phyloP scores from a whole-genome alignment of 2,797 vertebrate genomes.

The Chrosomus eos region DNA sequence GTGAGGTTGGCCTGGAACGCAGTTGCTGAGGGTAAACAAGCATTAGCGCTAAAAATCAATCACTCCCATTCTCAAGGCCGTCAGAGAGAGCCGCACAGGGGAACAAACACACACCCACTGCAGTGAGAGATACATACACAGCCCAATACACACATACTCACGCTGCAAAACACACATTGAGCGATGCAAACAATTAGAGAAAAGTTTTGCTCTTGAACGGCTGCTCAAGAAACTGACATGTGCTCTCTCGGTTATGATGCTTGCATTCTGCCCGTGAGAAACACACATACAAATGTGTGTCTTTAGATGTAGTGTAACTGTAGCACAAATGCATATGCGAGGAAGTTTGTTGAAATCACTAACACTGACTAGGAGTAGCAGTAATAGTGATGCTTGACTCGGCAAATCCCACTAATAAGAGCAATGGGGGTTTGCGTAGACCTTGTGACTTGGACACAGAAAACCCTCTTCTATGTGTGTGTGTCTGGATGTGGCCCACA shows the following conservation, averaged over 20 bases:
- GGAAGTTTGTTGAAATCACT: neutral
- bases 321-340: neutral
- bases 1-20: slow-evolving; percentile 79
- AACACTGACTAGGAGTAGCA: neutral
- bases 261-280: slow-evolving; percentile 22
- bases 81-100: slow-evolving; percentile 40
- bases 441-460: slow-evolving; percentile 61
- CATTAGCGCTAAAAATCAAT: slow-evolving; percentile 83
- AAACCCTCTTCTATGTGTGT: slow-evolving; percentile 54
- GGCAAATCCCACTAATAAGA: neutral
- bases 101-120: slow-evolving; percentile 56
- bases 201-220: slow-evolving; percentile 53
- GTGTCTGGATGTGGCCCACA: slow-evolving; percentile 69
- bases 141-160: neutral
- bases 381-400: slow-evolving; percentile 1
- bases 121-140: slow-evolving; percentile 38
- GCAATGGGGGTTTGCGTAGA: slow-evolving; percentile 36
- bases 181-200: slow-evolving; percentile 30
- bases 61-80: slow-evolving; percentile 73
- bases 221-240: slow-evolving; percentile 39
- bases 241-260: slow-evolving; percentile 28
- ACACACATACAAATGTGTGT: slow-evolving; percentile 23
- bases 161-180: neutral
- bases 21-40: slow-evolving; percentile 78
- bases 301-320: neutral